Conservation (phyloP, 2,888 invertebrate genomes). For the Ommatoiulus sabulosus region DNA sequence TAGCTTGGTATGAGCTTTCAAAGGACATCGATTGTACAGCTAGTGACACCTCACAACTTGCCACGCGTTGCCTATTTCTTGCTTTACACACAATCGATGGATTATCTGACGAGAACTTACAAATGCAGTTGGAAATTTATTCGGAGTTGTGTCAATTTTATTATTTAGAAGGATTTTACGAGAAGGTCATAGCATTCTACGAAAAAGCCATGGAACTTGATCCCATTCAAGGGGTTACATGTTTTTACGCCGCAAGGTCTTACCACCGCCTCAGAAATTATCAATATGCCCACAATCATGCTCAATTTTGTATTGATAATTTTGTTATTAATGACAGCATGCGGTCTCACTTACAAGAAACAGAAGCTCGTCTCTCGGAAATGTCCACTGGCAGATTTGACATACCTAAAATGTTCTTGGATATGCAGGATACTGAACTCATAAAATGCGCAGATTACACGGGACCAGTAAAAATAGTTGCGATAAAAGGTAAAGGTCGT, state of each 20-base stretch:
- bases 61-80: neutral
- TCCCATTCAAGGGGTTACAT: neutral
- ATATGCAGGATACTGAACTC: neutral
- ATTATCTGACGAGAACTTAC: neutral
- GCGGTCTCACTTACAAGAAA: neutral
- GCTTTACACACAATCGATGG: neutral
- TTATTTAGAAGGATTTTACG: neutral
- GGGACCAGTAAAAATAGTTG: neutral
- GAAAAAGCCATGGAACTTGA: neutral
- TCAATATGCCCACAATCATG: neutral
- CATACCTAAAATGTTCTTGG: too few species aligned
- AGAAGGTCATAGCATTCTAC: neutral
- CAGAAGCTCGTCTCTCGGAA: neutral
- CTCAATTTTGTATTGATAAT: neutral
- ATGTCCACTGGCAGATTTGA: neutral
- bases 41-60: too few species aligned
- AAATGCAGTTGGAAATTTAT: neutral
- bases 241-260: neutral
- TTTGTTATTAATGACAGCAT: neutral
- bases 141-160: neutral
- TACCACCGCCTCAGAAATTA: neutral
- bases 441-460: neutral
- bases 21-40: too few species aligned
- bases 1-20: neutral
- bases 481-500: neutral